Evolutionary conservation across 1,140 invertebrate species (phyloP).

Genomic region (Conopomorpha cramerella): DNA sequence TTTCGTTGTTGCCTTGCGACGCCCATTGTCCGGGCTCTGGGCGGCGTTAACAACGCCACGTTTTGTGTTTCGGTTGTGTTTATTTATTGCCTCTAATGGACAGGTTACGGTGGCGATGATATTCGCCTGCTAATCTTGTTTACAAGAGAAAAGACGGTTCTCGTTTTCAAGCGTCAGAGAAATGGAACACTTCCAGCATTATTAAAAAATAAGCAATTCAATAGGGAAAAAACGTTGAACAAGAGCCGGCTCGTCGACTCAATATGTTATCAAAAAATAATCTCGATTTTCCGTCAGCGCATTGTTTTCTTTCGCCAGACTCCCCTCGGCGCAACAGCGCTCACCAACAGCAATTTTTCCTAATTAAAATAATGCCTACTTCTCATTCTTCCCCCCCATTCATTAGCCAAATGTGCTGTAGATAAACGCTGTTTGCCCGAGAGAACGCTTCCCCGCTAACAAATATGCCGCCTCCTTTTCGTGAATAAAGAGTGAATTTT

Average conservation of each 20-base stretch:
- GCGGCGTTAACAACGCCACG: constrained; percentile 28
- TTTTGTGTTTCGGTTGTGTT: constrained; percentile 41
- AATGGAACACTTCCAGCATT: no score
- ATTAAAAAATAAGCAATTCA: no score
- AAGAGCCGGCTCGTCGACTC: no score
- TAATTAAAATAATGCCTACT: constrained; percentile 59
- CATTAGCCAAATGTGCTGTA: constrained; percentile 55
- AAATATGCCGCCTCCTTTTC: constrained; percentile 42
- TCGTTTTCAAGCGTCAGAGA: no score
- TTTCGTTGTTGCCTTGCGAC: constrained; percentile 27
- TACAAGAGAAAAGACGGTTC: no score
- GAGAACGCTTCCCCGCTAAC: constrained; percentile 37
- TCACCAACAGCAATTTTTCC: constrained; percentile 36
- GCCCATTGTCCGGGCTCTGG: constrained; percentile 21
- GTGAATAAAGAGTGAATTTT: constrained; percentile 39
- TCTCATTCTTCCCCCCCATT: constrained; percentile 51
- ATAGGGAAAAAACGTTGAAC: no score
- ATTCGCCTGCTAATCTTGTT: neutral
- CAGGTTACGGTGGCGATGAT: constrained; percentile 25
- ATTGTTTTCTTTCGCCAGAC: constrained; percentile 7
- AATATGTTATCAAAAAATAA: no score
- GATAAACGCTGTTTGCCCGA: constrained; percentile 49
- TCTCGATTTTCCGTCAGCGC: no score
- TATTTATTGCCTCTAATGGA: constrained; percentile 54
- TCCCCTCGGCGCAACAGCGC: constrained; percentile 12